These are phyloP conservation scores for Thymelicus lineola DNA, from an alignment of 2,888 invertebrate species.

Conservation along the genomic window DNA sequence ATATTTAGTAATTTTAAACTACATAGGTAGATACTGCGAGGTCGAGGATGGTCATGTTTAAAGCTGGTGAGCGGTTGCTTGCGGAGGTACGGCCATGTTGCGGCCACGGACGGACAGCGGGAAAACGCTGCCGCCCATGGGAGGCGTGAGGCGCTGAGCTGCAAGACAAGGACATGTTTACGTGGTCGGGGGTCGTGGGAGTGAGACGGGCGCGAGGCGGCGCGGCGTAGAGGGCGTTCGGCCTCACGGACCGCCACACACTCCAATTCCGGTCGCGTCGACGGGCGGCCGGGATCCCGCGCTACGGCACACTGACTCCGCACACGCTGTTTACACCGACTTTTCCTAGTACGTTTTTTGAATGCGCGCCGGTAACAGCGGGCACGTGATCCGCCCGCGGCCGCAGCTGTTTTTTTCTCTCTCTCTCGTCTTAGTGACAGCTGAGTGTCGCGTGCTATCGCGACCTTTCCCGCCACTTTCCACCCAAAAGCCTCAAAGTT, in stretches of 20 bases:
- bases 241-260: slow-evolving; percentile 79
- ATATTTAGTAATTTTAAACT: slow-evolving; percentile 17
- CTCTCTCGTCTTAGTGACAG: slow-evolving; percentile 76
- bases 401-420: slow-evolving; percentile 77
- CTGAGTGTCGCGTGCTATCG: slow-evolving; percentile 76
- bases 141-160: slow-evolving; percentile 76
- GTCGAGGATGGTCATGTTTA: slow-evolving; percentile 55
- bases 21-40: slow-evolving; percentile 31
- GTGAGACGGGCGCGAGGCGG: slow-evolving; percentile 81
- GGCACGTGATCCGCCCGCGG: slow-evolving; percentile 79
- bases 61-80: slow-evolving; percentile 57
- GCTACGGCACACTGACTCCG: slow-evolving; percentile 77
- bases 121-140: slow-evolving; percentile 84
- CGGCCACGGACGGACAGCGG: slow-evolving; percentile 72
- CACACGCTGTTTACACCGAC: slow-evolving; percentile 67
- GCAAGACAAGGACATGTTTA: slow-evolving; percentile 66
- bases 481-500: slow-evolving; percentile 63
- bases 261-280: slow-evolving; percentile 84
- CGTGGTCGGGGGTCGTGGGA: slow-evolving; percentile 55
- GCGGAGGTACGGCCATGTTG: slow-evolving; percentile 80
- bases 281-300: slow-evolving; percentile 83
- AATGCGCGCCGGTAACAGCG: slow-evolving; percentile 80
- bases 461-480: slow-evolving; percentile 75
- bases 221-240: slow-evolving; percentile 85
- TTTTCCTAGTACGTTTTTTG: slow-evolving; percentile 78